phyloP scores from a whole-genome alignment of 1,140 invertebrate species.

The Hypsibius dujardini region DNA sequence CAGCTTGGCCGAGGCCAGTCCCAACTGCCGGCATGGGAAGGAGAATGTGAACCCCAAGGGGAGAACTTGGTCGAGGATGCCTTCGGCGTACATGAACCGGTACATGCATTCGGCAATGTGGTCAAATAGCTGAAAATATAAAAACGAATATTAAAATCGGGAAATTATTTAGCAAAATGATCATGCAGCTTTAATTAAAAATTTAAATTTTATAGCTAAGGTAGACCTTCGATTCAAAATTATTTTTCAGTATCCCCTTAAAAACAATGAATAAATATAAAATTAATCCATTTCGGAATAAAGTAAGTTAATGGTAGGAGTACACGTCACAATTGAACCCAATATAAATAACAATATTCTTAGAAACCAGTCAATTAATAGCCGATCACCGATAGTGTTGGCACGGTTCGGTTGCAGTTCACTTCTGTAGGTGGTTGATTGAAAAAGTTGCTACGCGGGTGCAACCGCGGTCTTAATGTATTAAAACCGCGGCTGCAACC shows the following conservation, averaged over 20 bases:
- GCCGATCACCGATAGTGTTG: too few relatives aligned
- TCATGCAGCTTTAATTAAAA: too few relatives aligned
- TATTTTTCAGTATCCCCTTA: constrained; percentile 16
- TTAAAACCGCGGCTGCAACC: too few relatives aligned
- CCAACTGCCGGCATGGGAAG: constrained; percentile 78
- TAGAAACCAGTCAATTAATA: too few relatives aligned
- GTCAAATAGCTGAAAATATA: constrained; percentile 58
- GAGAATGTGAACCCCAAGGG: constrained; percentile 97
- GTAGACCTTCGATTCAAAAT: constrained; percentile 18
- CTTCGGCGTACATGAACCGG: constrained; percentile 70
- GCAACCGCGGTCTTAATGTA: too few relatives aligned
- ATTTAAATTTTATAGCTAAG: constrained; percentile 20
- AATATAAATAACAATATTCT: too few relatives aligned
- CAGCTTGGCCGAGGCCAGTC: constrained; percentile 68
- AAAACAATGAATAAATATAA: constrained; percentile 17
- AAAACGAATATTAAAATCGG: constrained; percentile 20
- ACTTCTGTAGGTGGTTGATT: too few relatives aligned
- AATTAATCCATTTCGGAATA: constrained; percentile 3
- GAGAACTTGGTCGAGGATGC: constrained; percentile 49
- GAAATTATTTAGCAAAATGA: constrained; percentile 15
- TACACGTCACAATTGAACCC: too few relatives aligned
- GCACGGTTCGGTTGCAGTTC: too few relatives aligned
- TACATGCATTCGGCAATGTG: constrained; percentile 92
- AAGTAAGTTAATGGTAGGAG: too few relatives aligned
- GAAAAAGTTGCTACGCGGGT: too few relatives aligned